phyloP scores from a whole-genome alignment of 2,888 invertebrate species.

The Agapostemon virescens region DNA sequence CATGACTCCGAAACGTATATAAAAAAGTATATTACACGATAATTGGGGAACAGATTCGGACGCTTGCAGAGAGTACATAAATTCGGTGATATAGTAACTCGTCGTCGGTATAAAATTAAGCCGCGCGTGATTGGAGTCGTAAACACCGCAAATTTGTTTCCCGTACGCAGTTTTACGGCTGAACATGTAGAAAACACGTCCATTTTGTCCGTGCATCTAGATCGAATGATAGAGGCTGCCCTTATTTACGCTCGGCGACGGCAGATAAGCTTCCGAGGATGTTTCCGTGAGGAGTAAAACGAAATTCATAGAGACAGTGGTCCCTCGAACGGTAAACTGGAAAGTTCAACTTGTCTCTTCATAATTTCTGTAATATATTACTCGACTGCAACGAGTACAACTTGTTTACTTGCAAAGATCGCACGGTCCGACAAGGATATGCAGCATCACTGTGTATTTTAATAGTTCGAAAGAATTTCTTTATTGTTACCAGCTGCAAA shows the following conservation, averaged over 20 bases:
- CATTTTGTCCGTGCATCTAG: neutral
- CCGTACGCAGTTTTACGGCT: neutral
- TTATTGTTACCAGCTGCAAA: too few relatives aligned
- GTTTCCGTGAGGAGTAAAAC: neutral
- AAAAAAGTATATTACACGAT: slow-evolving; percentile 21
- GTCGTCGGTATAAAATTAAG: neutral
- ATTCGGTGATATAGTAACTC: slow-evolving; percentile 5
- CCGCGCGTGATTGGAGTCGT: neutral
- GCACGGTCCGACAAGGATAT: too few relatives aligned
- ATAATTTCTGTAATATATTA: too few relatives aligned
- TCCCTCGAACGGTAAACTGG: neutral
- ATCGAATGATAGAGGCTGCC: neutral
- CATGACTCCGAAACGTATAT: slow-evolving; percentile 13
- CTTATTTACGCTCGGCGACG: neutral
- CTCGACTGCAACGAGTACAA: too few relatives aligned
- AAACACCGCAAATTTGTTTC: neutral
- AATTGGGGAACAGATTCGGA: neutral
- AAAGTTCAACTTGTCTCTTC: neutral
- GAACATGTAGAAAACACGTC: neutral
- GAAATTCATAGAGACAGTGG: neutral
- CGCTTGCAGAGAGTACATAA: slow-evolving; percentile 20
- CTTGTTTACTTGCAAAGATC: too few relatives aligned
- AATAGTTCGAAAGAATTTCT: too few relatives aligned
- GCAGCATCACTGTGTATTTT: too few relatives aligned
- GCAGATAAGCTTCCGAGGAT: neutral